These are phyloP conservation scores for Mesorhabditis spiculigera DNA, from an alignment of 2,888 invertebrate species.

Conservation along the genomic window DNA sequence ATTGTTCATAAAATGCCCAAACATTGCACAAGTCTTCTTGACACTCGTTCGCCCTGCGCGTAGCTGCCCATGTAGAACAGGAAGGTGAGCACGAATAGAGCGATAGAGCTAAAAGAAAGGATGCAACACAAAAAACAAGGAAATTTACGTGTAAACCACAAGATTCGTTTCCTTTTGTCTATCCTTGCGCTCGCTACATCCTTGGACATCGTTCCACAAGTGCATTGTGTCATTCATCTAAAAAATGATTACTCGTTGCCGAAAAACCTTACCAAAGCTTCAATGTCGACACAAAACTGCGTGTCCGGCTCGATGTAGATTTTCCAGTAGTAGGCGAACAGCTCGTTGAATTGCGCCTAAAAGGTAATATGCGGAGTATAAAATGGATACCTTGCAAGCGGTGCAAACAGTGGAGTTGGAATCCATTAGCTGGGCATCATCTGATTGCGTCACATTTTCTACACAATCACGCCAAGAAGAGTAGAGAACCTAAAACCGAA, in stretches of 20 bases:
- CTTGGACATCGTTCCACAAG: conserved; percentile 54
- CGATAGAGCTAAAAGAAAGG: conserved; percentile 31
- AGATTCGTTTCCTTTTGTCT: conserved; percentile 25
- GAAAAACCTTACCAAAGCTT: conserved; percentile 36
- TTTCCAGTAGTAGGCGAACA: conserved; percentile 53
- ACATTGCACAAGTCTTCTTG: conserved; percentile 48
- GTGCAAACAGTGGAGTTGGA: conserved; percentile 31
- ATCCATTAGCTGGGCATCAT: conserved; percentile 6
- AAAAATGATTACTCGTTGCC: conserved; percentile 5
- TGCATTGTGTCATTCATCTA: conserved; percentile 57
- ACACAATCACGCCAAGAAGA: conserved; percentile 49
- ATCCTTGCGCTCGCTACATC: conserved; percentile 42
- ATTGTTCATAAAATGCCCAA: background rate
- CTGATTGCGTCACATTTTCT: conserved; percentile 32
- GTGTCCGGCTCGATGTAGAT: conserved; percentile 50
- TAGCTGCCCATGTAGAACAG: conserved; percentile 54
- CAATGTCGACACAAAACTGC: conserved; percentile 57
- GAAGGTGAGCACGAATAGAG: conserved; percentile 40
- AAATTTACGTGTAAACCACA: background rate
- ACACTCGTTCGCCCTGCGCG: conserved; percentile 48
- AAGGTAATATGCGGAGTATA: background rate
- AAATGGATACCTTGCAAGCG: conserved; percentile 28
- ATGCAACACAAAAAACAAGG: background rate
- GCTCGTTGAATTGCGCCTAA: conserved; percentile 30
- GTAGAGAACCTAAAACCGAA: conserved; percentile 28